Conservation (phyloP, 1,140 invertebrate species). For the Matsumurasca onukii region DNA sequence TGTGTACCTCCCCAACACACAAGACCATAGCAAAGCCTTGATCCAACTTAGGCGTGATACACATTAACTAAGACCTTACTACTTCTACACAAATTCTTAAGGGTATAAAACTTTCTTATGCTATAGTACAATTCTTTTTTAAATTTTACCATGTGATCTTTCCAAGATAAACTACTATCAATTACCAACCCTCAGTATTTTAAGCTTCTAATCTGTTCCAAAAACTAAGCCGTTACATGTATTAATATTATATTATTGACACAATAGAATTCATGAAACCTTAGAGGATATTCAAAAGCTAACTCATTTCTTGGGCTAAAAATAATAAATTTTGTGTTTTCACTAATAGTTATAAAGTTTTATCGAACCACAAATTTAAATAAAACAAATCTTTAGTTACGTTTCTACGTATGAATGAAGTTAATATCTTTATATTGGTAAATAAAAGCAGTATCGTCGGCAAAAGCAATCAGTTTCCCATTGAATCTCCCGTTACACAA, state of each 20-base stretch:
- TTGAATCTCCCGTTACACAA: constrained; percentile 6
- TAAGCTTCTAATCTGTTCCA: background rate
- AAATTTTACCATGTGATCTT: too few species aligned
- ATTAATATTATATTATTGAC: too few species aligned
- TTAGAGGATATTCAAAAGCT: too few species aligned
- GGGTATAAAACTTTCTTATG: too few species aligned
- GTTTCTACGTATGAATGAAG: background rate
- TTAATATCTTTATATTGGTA: background rate
- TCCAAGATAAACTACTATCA: background rate
- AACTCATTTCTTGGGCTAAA: too few species aligned
- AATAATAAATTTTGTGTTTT: background rate
- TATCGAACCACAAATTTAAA: background rate
- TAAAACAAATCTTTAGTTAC: background rate
- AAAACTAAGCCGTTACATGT: too few species aligned
- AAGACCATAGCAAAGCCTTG: too few species aligned
- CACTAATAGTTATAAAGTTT: background rate
- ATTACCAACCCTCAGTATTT: background rate
- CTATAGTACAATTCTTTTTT: too few species aligned
- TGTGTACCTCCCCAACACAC: background rate
- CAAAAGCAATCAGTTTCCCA: background rate
- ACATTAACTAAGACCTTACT: too few species aligned
- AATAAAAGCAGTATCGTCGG: background rate
- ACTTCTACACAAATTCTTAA: too few species aligned
- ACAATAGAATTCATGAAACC: too few species aligned
- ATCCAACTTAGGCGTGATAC: too few species aligned